Percentiles rank a stretch among this genome's conserved stretches.
Evolutionary conservation across 2,797 vertebrate species (phyloP).

Genomic region (Coracias cyanogaster): DNA sequence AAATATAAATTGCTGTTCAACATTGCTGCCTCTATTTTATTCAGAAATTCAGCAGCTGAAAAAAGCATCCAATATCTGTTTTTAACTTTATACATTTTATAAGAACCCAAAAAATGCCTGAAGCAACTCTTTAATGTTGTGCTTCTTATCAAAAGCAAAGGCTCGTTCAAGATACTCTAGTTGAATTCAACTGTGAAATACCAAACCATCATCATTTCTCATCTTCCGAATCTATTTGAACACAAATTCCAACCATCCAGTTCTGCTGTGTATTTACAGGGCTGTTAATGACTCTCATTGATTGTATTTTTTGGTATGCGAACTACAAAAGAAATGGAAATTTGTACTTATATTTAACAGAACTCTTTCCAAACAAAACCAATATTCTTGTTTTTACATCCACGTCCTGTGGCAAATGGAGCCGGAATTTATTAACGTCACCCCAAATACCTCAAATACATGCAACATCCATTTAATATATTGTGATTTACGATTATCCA

Average conservation of each 20-base stretch:
- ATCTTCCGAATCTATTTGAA: neutral
- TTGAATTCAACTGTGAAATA: constrained; percentile 16
- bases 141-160: constrained; percentile 1
- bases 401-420: neutral
- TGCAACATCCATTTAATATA: neutral
- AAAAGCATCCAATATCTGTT: neutral
- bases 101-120: neutral
- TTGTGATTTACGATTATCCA: neutral
- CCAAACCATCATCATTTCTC: neutral
- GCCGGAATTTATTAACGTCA: neutral
- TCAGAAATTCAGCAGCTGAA: neutral
- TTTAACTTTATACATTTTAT: neutral
- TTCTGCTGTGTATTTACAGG: neutral
- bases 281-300: neutral
- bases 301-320: neutral
- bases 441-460: neutral
- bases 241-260: neutral
- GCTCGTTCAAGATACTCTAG: neutral
- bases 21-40: neutral
- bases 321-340: neutral
- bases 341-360: neutral
- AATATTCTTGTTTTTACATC: neutral
- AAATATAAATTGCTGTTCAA: neutral
- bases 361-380: neutral
- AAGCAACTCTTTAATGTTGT: neutral